A percentile compares a stretch with the other conserved stretches of the same genome.
phyloP scores from a whole-genome alignment of 2,797 vertebrate species.

The Coilia nasus region DNA sequence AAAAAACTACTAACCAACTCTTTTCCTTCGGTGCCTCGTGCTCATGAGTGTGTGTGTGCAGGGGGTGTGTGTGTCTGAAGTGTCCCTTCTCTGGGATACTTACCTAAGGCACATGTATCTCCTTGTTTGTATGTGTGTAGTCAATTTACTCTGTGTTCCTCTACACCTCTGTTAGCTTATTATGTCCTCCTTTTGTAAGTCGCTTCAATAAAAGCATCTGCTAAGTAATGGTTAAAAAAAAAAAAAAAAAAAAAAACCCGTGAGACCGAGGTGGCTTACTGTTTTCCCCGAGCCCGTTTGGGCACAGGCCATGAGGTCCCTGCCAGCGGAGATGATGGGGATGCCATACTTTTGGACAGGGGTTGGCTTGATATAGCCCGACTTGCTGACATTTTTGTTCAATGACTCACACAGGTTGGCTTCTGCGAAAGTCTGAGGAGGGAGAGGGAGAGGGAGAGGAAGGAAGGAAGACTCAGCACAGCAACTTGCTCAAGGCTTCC shows the following conservation, averaged over 20 bases:
- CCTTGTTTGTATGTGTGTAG: too few relatives aligned
- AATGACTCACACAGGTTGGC: constrained; percentile 82
- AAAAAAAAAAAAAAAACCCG: too few relatives aligned
- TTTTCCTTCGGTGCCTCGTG: too few relatives aligned
- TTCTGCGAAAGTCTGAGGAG: constrained; percentile 84
- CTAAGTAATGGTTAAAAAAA: too few relatives aligned
- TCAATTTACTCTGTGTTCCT: too few relatives aligned
- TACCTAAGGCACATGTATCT: too few relatives aligned
- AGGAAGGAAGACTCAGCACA: background rate
- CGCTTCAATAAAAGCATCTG: too few relatives aligned
- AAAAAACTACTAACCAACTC: too few relatives aligned
- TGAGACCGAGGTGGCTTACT: constrained; percentile 68
- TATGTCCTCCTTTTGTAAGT: too few relatives aligned
- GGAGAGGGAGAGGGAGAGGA: background rate
- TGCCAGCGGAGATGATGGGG: constrained; percentile 83
- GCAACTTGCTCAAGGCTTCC: background rate
- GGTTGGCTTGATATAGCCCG: constrained; percentile 90
- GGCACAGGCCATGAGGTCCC: constrained; percentile 97
- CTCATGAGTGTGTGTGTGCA: background rate
- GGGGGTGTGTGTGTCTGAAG: too few relatives aligned
- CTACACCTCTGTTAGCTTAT: too few relatives aligned
- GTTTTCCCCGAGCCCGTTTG: constrained; percentile 98
- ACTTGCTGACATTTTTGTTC: constrained; percentile 79
- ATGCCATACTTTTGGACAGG: constrained; percentile 97
- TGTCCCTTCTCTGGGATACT: too few relatives aligned